phyloP scores from a whole-genome alignment of 2,797 vertebrate genomes.

The Eutrigla gurnardus region DNA sequence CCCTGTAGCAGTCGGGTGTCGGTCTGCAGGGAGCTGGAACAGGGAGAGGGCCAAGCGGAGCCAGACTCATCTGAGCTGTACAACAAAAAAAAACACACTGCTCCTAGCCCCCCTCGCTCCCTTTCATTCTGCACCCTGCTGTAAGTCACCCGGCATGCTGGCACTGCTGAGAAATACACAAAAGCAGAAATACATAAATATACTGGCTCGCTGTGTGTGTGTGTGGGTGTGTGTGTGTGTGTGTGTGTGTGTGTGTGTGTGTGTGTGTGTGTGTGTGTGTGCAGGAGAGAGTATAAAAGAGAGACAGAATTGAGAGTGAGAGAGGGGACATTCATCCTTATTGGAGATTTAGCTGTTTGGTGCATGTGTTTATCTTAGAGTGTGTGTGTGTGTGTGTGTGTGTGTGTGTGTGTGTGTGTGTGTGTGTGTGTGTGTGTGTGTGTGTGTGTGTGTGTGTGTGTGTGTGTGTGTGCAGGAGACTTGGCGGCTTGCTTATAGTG shows the following conservation, averaged over 20 bases:
- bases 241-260: constrained; percentile 33
- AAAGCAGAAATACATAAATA: constrained; percentile 78
- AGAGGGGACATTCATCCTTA: constrained; percentile 61
- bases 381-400: constrained; percentile 41
- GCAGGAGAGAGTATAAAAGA: constrained; percentile 31
- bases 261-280: constrained; percentile 16
- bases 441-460: constrained; percentile 13
- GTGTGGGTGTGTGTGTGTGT: constrained; percentile 1
- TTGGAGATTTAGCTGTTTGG: constrained; percentile 71
- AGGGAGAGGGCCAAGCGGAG: constrained; percentile 50
- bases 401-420: constrained; percentile 28
- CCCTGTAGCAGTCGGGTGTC: constrained; percentile 69
- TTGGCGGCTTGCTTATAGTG: constrained; percentile 69
- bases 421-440: constrained; percentile 38
- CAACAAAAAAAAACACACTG: constrained; percentile 42
- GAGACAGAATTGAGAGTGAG: constrained; percentile 44
- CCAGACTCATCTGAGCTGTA: constrained; percentile 58
- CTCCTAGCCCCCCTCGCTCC: constrained; percentile 46
- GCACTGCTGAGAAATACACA: constrained; percentile 67
- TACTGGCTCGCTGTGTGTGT: constrained; percentile 34
- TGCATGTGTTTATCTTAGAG: constrained; percentile 69
- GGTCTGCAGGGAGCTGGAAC: constrained; percentile 69
- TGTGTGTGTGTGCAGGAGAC: constrained; percentile 41
- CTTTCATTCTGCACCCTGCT: constrained; percentile 77
- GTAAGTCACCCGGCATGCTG: constrained; percentile 72